These are phyloP conservation scores for Lumbricus terrestris DNA, from an alignment of 2,888 invertebrate species.

Conservation along the genomic window DNA sequence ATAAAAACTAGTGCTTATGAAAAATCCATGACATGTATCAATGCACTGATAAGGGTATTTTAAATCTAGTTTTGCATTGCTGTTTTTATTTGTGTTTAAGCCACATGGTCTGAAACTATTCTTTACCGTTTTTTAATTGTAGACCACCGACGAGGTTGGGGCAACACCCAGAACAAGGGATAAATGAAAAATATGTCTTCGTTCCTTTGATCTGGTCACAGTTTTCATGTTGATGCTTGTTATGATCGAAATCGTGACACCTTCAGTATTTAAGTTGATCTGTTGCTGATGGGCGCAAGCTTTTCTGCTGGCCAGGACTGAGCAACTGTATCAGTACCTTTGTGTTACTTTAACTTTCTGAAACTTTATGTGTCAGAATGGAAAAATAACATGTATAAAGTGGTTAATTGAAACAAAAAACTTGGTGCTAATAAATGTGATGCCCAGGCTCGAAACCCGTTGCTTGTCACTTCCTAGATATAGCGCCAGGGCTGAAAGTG, in stretches of 20 bases:
- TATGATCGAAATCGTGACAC: neutral
- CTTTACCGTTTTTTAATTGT: constrained; percentile 25
- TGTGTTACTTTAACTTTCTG: neutral
- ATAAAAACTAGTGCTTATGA: no score
- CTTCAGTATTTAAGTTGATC: neutral
- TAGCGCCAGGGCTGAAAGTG: no score
- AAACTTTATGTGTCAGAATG: neutral
- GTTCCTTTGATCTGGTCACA: neutral
- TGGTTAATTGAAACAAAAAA: neutral
- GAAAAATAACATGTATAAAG: neutral
- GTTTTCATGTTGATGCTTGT: neutral
- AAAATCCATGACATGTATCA: neutral
- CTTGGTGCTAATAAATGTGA: no score
- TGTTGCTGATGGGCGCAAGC: neutral
- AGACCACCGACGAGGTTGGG: constrained; percentile 45
- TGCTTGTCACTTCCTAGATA: no score
- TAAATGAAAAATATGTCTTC: neutral
- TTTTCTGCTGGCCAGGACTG: neutral
- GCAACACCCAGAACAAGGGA: constrained; percentile 40
- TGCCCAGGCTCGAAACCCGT: no score
- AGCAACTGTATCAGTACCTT: neutral
- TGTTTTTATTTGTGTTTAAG: neutral
- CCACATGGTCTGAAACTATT: neutral
- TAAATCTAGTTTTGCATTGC: no score
- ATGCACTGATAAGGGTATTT: neutral